A percentile compares a stretch with the other conserved stretches of the same genome.
Evolutionary conservation across 2,113 vertebrate genomes (phyloP).

Genomic region (Stegastes partitus): DNA sequence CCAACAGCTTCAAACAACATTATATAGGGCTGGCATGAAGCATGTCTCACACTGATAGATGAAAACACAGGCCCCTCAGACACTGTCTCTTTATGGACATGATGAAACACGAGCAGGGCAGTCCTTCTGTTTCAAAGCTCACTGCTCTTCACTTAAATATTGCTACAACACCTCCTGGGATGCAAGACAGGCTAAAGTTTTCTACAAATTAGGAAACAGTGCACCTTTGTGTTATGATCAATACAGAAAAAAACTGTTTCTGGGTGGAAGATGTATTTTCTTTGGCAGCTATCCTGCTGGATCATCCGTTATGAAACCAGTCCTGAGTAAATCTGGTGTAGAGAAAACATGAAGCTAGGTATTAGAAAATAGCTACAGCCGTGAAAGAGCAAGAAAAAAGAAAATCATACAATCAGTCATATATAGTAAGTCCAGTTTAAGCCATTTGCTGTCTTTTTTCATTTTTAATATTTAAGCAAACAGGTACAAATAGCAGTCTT

Average conservation of each 20-base stretch:
- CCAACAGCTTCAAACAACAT: constrained; percentile 79
- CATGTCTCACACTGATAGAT: constrained; percentile 76
- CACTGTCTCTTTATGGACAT: constrained; percentile 61
- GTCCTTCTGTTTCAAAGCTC: constrained; percentile 51
- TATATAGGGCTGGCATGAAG: constrained; percentile 76
- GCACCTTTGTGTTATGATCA: constrained; percentile 29
- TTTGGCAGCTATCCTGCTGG: constrained; percentile 44
- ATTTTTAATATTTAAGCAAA: constrained; percentile 60
- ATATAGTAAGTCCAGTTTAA: constrained; percentile 29
- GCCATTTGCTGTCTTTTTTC: constrained; percentile 57
- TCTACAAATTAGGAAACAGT: constrained; percentile 22
- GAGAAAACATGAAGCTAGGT: constrained; percentile 40
- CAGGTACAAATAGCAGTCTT: constrained; percentile 2
- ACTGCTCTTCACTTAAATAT: constrained; percentile 49
- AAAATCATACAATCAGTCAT: constrained; percentile 34
- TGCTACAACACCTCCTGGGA: constrained; percentile 28
- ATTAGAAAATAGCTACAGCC: constrained; percentile 10
- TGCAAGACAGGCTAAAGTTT: constrained; percentile 21
- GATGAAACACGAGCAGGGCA: constrained; percentile 56
- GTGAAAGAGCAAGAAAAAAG: constrained; percentile 24
- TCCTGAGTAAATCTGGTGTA: constrained; percentile 52
- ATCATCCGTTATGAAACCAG: constrained; percentile 49
- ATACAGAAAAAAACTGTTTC: constrained; percentile 29
- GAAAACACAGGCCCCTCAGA: constrained; percentile 70
- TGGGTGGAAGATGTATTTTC: constrained; percentile 37